Conservation (phyloP, 1,140 invertebrate genomes). For the Dendroctonus valens region DNA sequence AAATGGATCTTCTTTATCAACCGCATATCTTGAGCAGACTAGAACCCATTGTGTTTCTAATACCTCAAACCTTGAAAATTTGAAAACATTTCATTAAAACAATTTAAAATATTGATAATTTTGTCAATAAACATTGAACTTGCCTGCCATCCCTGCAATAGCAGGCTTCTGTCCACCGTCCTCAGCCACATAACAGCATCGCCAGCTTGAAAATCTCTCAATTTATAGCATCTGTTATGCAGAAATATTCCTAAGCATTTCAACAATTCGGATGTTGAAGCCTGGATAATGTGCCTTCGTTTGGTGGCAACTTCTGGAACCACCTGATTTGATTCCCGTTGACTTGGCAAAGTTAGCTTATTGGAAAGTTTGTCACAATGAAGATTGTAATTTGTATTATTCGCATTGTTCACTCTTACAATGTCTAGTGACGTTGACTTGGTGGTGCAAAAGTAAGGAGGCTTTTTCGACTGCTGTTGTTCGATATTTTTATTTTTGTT, state of each 20-base stretch:
- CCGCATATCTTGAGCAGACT: no score
- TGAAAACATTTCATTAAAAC: no score
- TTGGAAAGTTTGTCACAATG: conserved; percentile 59
- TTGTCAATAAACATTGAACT: not conserved
- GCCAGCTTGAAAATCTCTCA: conserved; percentile 88
- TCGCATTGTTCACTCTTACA: conserved; percentile 64
- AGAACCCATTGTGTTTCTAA: no score
- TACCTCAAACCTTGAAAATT: no score
- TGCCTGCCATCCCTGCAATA: conserved; percentile 98
- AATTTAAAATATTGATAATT: no score
- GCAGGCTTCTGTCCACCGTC: conserved; percentile 90
- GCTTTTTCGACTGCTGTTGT: conserved; percentile 34
- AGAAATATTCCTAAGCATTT: conserved; percentile 96
- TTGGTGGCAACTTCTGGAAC: conserved; percentile 50
- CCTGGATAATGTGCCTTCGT: conserved; percentile 93
- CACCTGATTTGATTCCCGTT: conserved; percentile 45
- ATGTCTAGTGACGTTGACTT: conserved; percentile 57
- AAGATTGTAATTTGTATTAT: conserved; percentile 55
- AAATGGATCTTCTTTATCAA: no score
- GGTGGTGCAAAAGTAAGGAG: conserved; percentile 45
- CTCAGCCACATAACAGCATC: conserved; percentile 97
- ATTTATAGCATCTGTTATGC: conserved; percentile 81
- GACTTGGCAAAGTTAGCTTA: conserved; percentile 54
- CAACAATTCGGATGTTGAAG: conserved; percentile 95
- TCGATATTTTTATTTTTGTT: conserved; percentile 76